Evolutionary conservation across 2,113 vertebrate species (phyloP), one percentile per base, ranked within the genome.

Genomic region (Catharus fuscescens): DNA sequence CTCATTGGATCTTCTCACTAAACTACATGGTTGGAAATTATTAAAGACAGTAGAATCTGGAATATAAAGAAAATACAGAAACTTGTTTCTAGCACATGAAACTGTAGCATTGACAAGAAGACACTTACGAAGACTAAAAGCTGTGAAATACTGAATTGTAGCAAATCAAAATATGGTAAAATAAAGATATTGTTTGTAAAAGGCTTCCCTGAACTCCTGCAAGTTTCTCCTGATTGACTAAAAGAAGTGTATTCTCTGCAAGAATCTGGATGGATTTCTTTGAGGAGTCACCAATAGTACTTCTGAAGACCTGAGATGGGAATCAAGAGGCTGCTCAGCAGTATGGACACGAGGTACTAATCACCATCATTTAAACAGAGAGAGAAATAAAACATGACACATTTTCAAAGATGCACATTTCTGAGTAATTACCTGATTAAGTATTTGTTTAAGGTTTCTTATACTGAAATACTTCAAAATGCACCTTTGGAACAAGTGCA

Each of bases 301-400:
- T 28, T 20, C 10, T 21, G 53, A 84, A 32, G n/a, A 80, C 11
- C 9, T 62, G 44, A 48, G 24, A 67, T 4, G 15, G 17, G 26
- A 78, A 69, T 65, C 45, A 42, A 31, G 3, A 36, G 5, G 40
- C 34, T 85, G 18, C 19, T 64, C 18, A 32, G 34, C 31, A 57
- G 26, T 28, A 52, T 31, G 21, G 21, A 81, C 31, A 72, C 0
- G 0, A 44, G 21, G 47, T 61, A 73, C 23, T 44, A 36, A 59
- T 25, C 23, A 23, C 7, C 31, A 21, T 24, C 9, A 40, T 76
- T 79, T 54, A 47, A 61, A 74, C 28, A 82, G 12, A n/a, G 24
- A n/a, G 24, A 70, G 26, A 90, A 78, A 87, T 48, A 77, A 50
- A 83, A 92, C 10, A 26, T 10, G 5, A 71, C 12, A 59, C 6